Base-by-base conservation (phyloP, 2,888 invertebrate species). In the Scaptomyza parva region DNA sequence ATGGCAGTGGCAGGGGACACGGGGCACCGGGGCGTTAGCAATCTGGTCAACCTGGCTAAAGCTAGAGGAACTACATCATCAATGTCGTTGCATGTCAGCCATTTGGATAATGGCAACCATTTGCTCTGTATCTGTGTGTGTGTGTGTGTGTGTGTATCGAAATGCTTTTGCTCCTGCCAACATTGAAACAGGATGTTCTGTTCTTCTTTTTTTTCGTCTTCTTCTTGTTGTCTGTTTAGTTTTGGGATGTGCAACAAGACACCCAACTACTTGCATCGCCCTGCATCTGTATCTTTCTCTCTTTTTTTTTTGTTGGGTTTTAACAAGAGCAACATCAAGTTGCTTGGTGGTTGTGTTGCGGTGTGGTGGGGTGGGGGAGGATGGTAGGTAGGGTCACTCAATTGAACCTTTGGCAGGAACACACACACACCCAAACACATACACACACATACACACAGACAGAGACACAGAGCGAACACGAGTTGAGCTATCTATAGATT, bases 11-110 rank as follows among this genome's bases (percentile, higher is more conserved):
- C 51, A 57, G 57, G 26, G 44, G 48, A n/a, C n/a, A n/a, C n/a
- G n/a, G n/a, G n/a, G n/a, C n/a, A n/a, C n/a, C n/a, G 28, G 28
- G 9, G 3, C 8, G 24, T 6, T 24, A 18, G 50, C 35, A 11
- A 30, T 8, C 64, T 63, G 64, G 45, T 53, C 53, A 54, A 24
- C 24, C 64, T 48, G 53, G 47, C 40, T 65, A 37, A 64, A 60
- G 14, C 37, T 37, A 17, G 64, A n/a, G n/a, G n/a, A 64, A 53
- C 72, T 61, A 70, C 86, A 82, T 82, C 85, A 83, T 86, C 82
- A 86, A 84, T 86, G 82, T 86, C 78, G 71, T 63, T 72, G 63
- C 85, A 84, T 86, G 86, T 81, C 85, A 86, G 86, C 85, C 86
- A 81, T 86, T 86, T 86, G 76, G 85, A 76, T 84, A 82, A 83